Base-by-base conservation (phyloP, 1,140 invertebrate species). In the Melipona quadrifasciata region DNA sequence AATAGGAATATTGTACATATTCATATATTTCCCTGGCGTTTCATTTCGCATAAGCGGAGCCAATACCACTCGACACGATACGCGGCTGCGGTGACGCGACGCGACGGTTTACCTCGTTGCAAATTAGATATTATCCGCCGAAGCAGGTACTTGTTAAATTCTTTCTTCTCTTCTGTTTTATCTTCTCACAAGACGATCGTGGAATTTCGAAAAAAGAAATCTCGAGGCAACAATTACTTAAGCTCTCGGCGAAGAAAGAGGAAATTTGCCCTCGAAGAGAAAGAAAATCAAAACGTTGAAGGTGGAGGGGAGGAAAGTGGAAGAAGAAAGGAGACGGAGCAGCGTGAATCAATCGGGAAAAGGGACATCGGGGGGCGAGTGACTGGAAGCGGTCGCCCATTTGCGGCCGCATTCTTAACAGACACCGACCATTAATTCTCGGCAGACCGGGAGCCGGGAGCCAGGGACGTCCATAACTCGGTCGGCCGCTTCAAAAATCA, bases 401-500 rank as follows among this genome's bases (percentile, higher is more conserved):
- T 27, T 5, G 64, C 16, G 24, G 31, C 27, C 51, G 68, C 51
- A 61, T 73, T 57, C 79, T 73, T 74, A 81, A 73, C 57, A 76
- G 70, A 74, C 55, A 64, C 64, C 70, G 57, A 27, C 70, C 27
- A 74, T 82, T 82, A 82, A 82, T 82, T 82, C 58, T 17, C n/a
- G 55, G 80, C 71, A 34, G 71, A 34, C 80, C 39, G 70, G 70
- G 70, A 71, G n/a, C 39, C 24, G 24, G 51, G 57, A 31, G 31
- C 31, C 53, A 58, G 86, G 53, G 53, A 68, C 83, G 86, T 80
- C 77, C 82, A 80, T 81, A 88, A 88, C 82, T 85, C 78, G 82
- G 84, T 77, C 85, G 80, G 77, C 24, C 76, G 85, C 85, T 89
- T 89, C 88, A 89, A 89, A 89, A 89, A 89, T 89, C 88, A 89